Base-by-base conservation (phyloP, 1,140 invertebrate species). In the Chlorops oryzae region DNA sequence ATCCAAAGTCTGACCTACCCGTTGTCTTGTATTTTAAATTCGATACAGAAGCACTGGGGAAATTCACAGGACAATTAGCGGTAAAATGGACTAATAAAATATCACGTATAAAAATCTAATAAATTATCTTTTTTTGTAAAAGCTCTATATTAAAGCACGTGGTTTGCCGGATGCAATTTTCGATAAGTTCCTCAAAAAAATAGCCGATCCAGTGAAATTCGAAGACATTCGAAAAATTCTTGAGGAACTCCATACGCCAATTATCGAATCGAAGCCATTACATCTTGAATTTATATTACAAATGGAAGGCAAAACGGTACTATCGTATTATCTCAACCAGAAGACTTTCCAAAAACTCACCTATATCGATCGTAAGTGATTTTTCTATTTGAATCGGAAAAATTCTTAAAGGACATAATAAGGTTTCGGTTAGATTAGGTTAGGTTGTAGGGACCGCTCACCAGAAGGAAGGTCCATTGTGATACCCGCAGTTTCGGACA, bases 111-210 rank as follows among this genome's bases (percentile, higher is more conserved):
- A 9, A 46, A 50, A 15, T 23, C 34, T 18, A 43, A 23, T 9
- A 18, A 23, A 12, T 1, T 21, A 34, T 15, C 38, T 24, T n/a
- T 46, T 43, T 6, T 22, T 34, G 34, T 61, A 59, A 20, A 44
- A 81, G 80, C 53, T 81, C 0, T 80, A 81, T 49, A 69, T 81
- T 9, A 81, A 81, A 70, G 74, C 75, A 2, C 75, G 78, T 50
- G 80, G 80, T 10, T 45, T 76, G 0, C 61, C 65, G 5, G 69
- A 74, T 40, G 63, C 63, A 21, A 56, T 67, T 27, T 61, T 75
- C 28, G 55, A 61, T 41, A 65, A 61, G 25, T 74, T 57, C 55
- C 69, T 53, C 50, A 73, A 60, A 59, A 75, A 57, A 52, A 71
- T 39, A 59, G 67, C 44, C 54, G 65, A 50, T 60, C 73, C 63